Conservation (phyloP, 2,888 invertebrate species). For the Eristalis tenax region DNA sequence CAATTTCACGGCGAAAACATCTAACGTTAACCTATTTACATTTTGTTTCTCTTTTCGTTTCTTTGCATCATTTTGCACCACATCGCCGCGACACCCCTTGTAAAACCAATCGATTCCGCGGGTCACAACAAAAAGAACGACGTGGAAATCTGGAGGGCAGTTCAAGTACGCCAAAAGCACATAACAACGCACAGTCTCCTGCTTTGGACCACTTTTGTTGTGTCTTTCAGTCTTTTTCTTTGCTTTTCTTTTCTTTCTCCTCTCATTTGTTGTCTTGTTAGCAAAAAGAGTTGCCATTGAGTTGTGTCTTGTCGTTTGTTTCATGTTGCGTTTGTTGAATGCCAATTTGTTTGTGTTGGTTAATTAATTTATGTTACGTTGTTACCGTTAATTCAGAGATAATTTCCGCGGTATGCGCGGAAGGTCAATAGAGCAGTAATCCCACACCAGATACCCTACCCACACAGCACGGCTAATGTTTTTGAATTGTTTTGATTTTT, state of each 20-base stretch:
- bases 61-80: constrained; percentile 15
- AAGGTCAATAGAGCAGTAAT: constrained; percentile 40
- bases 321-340: constrained; percentile 46
- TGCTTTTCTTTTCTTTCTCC: not conserved
- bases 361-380: constrained; percentile 44
- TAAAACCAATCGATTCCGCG: constrained; percentile 46
- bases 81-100: not conserved
- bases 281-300: not conserved
- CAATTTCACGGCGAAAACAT: constrained; percentile 9
- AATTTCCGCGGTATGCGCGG: constrained; percentile 34
- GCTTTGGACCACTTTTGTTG: constrained; percentile 3
- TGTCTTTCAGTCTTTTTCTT: not conserved
- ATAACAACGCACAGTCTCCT: not conserved
- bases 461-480: constrained; percentile 46
- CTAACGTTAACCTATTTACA: constrained; percentile 36
- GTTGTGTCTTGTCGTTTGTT: constrained; percentile 1
- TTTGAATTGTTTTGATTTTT: constrained; percentile 16
- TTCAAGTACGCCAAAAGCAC: constrained; percentile 86
- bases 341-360: constrained; percentile 40
- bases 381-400: constrained; percentile 35
- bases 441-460: not conserved
- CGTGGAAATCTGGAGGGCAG: constrained; percentile 89
- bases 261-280: constrained; percentile 9
- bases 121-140: constrained; percentile 77
- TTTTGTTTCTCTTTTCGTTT: constrained; percentile 32